A percentile compares a stretch with the other conserved stretches of the same genome.
These are phyloP conservation scores for Rhinolophus sinicus DNA, from an alignment of 2,113 vertebrate species.

Conservation along the genomic window DNA sequence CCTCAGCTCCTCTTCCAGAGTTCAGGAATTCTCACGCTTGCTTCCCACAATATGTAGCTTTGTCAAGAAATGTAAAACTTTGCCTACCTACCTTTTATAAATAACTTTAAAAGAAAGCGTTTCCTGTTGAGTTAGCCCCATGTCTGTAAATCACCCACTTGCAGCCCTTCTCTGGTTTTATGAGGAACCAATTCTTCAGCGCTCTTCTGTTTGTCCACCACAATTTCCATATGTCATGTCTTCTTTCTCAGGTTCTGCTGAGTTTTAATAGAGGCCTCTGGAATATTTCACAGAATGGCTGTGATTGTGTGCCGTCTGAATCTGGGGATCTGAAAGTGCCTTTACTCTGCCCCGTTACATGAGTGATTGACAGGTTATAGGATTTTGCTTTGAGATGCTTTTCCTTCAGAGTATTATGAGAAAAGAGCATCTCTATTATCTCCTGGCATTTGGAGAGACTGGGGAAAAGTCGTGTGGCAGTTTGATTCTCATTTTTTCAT, in stretches of 20 bases:
- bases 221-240: rapidly evolving
- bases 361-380: background rate
- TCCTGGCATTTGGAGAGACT: background rate
- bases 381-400: background rate
- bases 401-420: background rate
- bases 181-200: background rate
- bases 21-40: background rate
- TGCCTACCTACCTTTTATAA: background rate
- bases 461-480: background rate
- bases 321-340: background rate
- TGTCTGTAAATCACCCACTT: background rate
- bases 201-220: background rate
- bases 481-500: background rate
- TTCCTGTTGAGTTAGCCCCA: background rate
- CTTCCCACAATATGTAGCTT: background rate
- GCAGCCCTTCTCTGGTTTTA: background rate
- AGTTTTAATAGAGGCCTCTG: background rate
- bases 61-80: background rate
- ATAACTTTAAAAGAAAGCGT: background rate
- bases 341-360: rapidly evolving
- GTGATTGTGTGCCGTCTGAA: background rate
- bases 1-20: background rate
- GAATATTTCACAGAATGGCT: background rate
- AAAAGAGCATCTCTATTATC: background rate
- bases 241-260: background rate